A percentile compares a stretch with the other conserved stretches of the same genome.
These are phyloP conservation scores for Nasua narica DNA, from an alignment of 2,797 vertebrate genomes.

Conservation along the genomic window DNA sequence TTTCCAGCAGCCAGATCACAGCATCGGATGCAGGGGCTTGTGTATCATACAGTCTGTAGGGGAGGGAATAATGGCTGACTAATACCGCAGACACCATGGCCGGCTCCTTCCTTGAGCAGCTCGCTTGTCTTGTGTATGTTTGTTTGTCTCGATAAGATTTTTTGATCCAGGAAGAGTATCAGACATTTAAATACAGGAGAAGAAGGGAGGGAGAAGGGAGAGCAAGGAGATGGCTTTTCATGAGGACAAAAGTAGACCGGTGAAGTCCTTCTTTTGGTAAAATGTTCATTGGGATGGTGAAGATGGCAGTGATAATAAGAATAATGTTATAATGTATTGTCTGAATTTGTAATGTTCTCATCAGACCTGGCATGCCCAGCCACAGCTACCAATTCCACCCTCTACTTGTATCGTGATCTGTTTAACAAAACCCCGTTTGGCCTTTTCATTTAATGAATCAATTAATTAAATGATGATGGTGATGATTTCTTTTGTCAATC, in stretches of 20 bases:
- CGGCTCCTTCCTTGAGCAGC: neutral
- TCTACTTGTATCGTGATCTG: neutral
- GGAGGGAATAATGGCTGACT: neutral
- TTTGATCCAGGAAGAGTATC: neutral
- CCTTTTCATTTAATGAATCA: neutral
- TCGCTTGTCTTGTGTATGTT: neutral
- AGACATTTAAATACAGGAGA: neutral
- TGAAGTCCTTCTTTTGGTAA: neutral
- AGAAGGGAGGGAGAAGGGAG: neutral
- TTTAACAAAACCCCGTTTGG: neutral
- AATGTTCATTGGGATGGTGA: neutral
- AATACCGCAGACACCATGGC: neutral
- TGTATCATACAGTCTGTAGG: accelerated
- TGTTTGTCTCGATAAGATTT: neutral
- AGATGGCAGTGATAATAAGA: neutral
- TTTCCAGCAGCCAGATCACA: neutral
- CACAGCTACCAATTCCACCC: accelerated
- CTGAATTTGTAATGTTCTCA: neutral
- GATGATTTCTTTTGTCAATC: neutral
- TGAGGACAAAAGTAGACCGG: neutral
- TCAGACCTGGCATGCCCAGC: neutral
- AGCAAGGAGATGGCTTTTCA: neutral
- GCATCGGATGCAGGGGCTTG: neutral
- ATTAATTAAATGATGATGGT: neutral
- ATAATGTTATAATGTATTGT: neutral